Base-by-base conservation (phyloP, 2,888 invertebrate species). In the Drosophila peninsularis region DNA sequence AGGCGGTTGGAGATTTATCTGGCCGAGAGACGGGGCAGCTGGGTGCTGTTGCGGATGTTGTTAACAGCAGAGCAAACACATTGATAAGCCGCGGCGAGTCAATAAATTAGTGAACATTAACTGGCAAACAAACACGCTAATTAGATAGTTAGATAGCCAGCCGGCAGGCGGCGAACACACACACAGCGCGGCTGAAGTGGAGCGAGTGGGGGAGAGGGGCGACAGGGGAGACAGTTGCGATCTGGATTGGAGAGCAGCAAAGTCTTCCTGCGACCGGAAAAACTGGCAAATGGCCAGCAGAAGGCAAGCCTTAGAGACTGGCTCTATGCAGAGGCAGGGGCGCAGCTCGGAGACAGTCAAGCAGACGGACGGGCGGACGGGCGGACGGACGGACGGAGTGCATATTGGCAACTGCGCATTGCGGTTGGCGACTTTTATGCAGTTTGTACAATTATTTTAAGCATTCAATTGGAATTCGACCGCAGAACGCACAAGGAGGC, bases 381-480 rank as follows among this genome's bases (percentile, higher is more conserved):
- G 14, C 7, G 24, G 42, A 9, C 42, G 24, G 7, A 55, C 45
- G 39, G 55, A 57, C 58, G 13, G 54, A 34, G 37, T 37, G 24
- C 37, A 52, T 71, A 77, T 64, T 63, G 72, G 87, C 82, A 88
- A 82, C 89, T 88, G 89, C 82, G 82, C 87, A 82, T 82, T 82
- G 82, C 82, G 82, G 82, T 82, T 76, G 80, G 60, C 77, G 77
- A 80, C 80, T 83, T 80, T 78, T 61, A 67, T 56, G 67, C 44
- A 72, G 66, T 75, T 71, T 74, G 71, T 69, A 67, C 82, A 88
- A 90, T 88, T 89, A 89, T 82, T 80, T 71, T 82, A 88, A 80
- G 79, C 88, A 90, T 90, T 90, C 90, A 84, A 87, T 90, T 87
- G 80, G 69, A 77, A 89, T 88, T 89, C 66, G 62, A 89, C 86